These are phyloP conservation scores for Pilophorus perplexus DNA, from an alignment of 2,888 invertebrate genomes.

Conservation along the genomic window DNA sequence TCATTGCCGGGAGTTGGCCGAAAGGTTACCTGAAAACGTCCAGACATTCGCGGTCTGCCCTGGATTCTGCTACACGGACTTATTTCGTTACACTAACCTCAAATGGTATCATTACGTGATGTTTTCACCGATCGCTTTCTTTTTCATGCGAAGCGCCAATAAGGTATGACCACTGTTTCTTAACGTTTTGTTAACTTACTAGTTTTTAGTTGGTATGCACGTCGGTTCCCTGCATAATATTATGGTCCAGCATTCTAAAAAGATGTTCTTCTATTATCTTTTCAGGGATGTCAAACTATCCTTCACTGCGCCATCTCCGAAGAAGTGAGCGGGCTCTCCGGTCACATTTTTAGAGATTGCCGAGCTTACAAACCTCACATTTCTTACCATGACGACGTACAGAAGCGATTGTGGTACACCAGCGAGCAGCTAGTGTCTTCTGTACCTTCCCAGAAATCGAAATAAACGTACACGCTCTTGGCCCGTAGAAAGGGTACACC, in stretches of 20 bases:
- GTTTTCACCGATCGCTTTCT: conserved; percentile 66
- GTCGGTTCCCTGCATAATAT: no score
- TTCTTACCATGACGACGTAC: conserved; percentile 62
- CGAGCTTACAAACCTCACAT: conserved; percentile 61
- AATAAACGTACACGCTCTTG: no score
- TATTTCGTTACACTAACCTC: conserved; percentile 63
- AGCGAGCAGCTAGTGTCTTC: conserved; percentile 55
- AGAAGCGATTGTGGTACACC: conserved; percentile 67
- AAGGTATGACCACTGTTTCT: conserved; percentile 60
- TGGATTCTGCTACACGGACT: conserved; percentile 74
- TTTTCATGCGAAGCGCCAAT: conserved; percentile 69
- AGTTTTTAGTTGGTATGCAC: no score
- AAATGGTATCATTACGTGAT: conserved; percentile 72
- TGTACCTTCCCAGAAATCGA: neutral
- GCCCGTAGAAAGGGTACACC: no score
- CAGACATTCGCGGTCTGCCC: conserved; percentile 71
- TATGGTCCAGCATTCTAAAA: no score
- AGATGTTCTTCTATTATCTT: neutral
- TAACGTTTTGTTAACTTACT: no score
- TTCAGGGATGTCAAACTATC: conserved; percentile 76
- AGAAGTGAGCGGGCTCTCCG: conserved; percentile 61
- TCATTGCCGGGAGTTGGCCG: conserved; percentile 65
- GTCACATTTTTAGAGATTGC: conserved; percentile 74
- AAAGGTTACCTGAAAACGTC: conserved; percentile 55
- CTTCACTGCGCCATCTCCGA: conserved; percentile 72